phyloP scores from a whole-genome alignment of 2,797 vertebrate genomes.

The Anguilla megastoma region DNA sequence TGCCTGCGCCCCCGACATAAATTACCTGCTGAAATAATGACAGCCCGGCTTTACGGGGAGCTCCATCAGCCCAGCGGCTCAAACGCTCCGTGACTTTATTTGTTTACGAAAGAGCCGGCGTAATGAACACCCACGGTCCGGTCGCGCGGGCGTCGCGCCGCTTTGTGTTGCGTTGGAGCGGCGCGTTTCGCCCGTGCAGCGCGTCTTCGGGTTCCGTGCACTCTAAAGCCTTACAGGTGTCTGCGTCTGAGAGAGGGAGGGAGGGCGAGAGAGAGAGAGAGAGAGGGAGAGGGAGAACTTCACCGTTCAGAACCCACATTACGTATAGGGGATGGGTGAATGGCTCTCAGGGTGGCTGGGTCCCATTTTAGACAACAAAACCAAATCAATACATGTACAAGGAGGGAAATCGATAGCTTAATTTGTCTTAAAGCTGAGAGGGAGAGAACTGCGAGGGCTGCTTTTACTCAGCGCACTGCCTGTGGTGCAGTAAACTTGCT shows the following conservation, averaged over 20 bases:
- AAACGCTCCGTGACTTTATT: background rate
- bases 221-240: background rate
- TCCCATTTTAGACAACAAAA: slow-evolving; percentile 24
- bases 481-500: background rate
- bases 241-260: background rate
- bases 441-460: background rate
- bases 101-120: background rate
- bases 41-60: background rate
- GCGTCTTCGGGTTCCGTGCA: background rate
- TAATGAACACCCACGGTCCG: background rate
- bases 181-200: background rate
- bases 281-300: background rate
- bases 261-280: background rate
- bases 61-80: background rate
- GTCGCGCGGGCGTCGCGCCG: background rate
- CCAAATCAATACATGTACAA: slow-evolving; percentile 27
- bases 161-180: background rate
- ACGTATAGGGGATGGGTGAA: slow-evolving; percentile 1
- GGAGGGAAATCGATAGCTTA: slow-evolving; percentile 25
- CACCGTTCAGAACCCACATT: background rate
- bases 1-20: background rate
- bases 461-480: background rate
- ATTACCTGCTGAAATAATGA: slow-evolving; percentile 21
- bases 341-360: slow-evolving; percentile 9
- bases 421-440: slow-evolving; percentile 22